Conservation (phyloP, 2,113 vertebrate genomes). For the Corynorhinus townsendii region DNA sequence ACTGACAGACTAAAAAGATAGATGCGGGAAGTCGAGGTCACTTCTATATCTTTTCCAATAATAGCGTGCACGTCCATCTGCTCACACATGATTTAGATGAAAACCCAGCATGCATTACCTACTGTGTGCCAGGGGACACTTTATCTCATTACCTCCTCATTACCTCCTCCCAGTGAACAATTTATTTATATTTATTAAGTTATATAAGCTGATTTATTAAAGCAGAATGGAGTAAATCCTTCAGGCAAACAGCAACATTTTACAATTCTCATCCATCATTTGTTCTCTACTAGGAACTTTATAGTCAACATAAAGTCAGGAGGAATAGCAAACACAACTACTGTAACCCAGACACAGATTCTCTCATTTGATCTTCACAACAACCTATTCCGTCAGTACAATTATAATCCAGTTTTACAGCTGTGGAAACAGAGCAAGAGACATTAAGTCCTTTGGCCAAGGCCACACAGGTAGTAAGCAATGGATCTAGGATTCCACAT, state of each 20-base stretch:
- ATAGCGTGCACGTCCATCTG: not conserved
- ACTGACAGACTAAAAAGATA: not conserved
- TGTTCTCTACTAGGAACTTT: constrained; percentile 39
- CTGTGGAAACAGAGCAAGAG: not conserved
- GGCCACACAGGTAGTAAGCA: not conserved
- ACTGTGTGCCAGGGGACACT: not conserved
- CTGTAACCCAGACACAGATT: not conserved
- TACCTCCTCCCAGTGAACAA: constrained; percentile 4
- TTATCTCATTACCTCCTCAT: not conserved
- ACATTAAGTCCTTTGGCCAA: not conserved
- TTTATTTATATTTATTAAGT: constrained; percentile 50
- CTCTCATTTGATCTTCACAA: constrained; percentile 15
- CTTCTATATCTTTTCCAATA: not conserved
- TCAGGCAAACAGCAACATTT: constrained; percentile 48
- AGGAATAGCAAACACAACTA: not conserved
- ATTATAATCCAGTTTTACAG: not conserved
- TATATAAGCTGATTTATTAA: constrained; percentile 33
- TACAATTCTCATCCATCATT: constrained; percentile 54
- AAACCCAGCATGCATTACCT: not conserved
- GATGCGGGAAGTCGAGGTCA: not conserved
- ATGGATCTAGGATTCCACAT: not conserved
- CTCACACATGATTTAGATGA: constrained; percentile 4
- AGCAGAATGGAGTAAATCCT: constrained; percentile 43
- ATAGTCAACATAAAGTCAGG: constrained; percentile 30
- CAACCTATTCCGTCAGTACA: not conserved